A percentile compares a stretch with the other conserved stretches of the same genome.
phyloP scores from a whole-genome alignment of 2,113 vertebrate genomes.

The Muscicapa adusta region DNA sequence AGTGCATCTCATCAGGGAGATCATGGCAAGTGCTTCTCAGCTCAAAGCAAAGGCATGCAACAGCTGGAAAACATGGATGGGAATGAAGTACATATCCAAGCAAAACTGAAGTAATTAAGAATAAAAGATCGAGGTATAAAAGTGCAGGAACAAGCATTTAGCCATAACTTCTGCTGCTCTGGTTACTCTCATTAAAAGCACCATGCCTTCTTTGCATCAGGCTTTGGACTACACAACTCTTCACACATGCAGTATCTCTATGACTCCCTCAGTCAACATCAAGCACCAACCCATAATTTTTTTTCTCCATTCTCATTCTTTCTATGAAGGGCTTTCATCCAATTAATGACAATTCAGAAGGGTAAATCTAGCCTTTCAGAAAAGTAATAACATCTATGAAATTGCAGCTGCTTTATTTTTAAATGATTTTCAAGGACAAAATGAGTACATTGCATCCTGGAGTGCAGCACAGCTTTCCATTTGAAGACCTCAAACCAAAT shows the following conservation, averaged over 20 bases:
- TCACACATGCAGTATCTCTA: background rate
- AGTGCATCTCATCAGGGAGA: background rate
- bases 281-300: background rate
- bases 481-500: slow-evolving; percentile 28
- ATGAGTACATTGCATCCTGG: background rate
- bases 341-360: background rate
- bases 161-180: background rate
- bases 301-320: background rate
- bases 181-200: background rate
- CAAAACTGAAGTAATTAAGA: background rate
- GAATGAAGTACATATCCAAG: background rate
- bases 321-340: background rate
- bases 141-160: background rate
- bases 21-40: background rate
- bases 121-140: background rate
- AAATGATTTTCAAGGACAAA: slow-evolving; percentile 25
- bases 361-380: background rate
- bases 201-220: background rate
- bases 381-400: background rate
- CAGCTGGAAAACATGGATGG: background rate
- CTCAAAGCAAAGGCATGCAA: background rate
- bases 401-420: slow-evolving; percentile 1
- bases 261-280: background rate
- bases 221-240: background rate
- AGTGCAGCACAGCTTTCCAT: background rate